Conservation (phyloP, 2,797 vertebrate species). For the Mormyrops boulengeri region DNA sequence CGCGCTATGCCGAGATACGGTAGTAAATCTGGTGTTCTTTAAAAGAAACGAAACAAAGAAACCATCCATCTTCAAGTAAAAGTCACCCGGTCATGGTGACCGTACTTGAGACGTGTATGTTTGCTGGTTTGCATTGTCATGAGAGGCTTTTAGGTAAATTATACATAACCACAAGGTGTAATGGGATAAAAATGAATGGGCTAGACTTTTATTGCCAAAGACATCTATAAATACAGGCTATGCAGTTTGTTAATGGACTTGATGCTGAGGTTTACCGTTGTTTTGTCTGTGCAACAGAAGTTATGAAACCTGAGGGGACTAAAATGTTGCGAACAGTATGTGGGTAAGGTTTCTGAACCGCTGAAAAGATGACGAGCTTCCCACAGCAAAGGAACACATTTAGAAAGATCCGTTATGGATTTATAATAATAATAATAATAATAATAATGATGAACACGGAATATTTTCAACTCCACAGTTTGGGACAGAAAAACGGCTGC, state of each 20-base stretch:
- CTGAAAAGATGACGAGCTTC: not conserved
- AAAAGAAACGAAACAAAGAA: not conserved
- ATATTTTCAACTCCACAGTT: not conserved
- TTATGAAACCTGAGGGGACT: not conserved
- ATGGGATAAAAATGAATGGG: not conserved
- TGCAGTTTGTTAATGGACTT: not conserved
- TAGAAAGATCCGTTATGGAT: not conserved
- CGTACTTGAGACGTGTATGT: not conserved
- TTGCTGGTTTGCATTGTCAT: not conserved
- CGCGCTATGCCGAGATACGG: not conserved
- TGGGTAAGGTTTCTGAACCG: no score
- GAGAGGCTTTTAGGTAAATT: not conserved
- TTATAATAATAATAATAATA: not conserved
- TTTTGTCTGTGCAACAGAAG: conserved; percentile 3
- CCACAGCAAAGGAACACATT: not conserved
- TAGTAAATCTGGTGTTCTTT: not conserved
- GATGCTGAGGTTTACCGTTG: conserved; percentile 6
- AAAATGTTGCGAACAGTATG: not conserved
- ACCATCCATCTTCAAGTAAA: not conserved
- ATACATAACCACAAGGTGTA: not conserved
- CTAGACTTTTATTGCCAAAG: not conserved
- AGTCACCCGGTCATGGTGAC: not conserved
- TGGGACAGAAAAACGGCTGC: not conserved
- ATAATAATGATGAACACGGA: not conserved
- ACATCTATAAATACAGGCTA: not conserved